Conservation (phyloP, 1,140 invertebrate species). For the Acromyrmex heyeri region DNA sequence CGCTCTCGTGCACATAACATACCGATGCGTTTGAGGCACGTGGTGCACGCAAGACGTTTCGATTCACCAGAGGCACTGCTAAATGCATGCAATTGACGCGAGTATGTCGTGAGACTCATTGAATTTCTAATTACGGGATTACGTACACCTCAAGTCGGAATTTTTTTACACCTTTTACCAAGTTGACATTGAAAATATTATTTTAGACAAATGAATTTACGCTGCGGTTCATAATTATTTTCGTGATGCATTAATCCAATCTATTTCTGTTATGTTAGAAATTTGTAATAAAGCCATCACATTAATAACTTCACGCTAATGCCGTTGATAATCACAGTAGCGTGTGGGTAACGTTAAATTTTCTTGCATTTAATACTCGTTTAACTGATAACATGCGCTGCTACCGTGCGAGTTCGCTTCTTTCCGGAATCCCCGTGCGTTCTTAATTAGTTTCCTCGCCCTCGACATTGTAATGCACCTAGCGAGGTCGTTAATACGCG, state of each 20-base stretch:
- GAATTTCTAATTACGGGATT: not conserved
- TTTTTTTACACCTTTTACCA: not conserved
- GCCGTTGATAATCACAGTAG: constrained; percentile 27
- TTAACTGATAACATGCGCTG: constrained; percentile 44
- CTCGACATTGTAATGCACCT: constrained; percentile 70
- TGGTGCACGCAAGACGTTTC: constrained; percentile 65
- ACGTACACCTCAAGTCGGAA: not conserved
- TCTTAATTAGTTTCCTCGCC: constrained; percentile 75
- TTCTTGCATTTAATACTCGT: constrained; percentile 38
- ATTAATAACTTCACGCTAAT: constrained; percentile 67
- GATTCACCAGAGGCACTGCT: constrained; percentile 32
- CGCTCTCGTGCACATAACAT: constrained; percentile 67
- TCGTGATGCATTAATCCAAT: constrained; percentile 9
- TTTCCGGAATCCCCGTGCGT: constrained; percentile 58
- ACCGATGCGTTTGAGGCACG: constrained; percentile 56
- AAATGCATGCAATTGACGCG: constrained; percentile 19
- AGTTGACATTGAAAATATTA: not conserved
- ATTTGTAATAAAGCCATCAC: constrained; percentile 54
- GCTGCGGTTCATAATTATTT: constrained; percentile 27
- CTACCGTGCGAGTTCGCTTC: constrained; percentile 48
- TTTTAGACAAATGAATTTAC: not conserved
- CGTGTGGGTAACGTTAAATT: constrained; percentile 22
- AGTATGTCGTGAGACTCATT: not conserved
- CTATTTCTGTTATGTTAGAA: constrained; percentile 1
- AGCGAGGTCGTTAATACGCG: constrained; percentile 69